These are phyloP conservation scores for Shinisaurus crocodilurus DNA, from an alignment of 2,113 vertebrate genomes.

Conservation along the genomic window DNA sequence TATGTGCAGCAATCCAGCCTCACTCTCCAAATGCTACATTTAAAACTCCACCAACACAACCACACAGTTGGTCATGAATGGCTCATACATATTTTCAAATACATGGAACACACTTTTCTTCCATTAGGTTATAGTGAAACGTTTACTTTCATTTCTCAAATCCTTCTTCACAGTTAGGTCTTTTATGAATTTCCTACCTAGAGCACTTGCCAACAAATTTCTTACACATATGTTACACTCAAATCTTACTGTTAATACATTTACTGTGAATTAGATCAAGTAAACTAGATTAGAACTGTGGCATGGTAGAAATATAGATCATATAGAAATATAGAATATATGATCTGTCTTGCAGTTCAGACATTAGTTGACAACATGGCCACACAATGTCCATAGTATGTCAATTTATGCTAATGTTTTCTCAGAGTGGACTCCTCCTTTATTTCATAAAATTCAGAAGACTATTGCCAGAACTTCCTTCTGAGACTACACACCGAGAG, in stretches of 20 bases:
- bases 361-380: neutral
- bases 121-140: neutral
- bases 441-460: conserved; percentile 40
- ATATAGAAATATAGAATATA: neutral
- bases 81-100: neutral
- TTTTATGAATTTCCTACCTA: neutral
- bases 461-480: neutral
- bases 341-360: neutral
- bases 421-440: conserved; percentile 21
- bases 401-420: neutral
- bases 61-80: neutral
- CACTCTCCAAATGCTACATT: neutral
- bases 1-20: neutral
- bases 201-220: neutral
- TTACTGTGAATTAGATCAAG: neutral
- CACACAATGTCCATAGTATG: neutral
- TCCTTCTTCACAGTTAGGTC: neutral
- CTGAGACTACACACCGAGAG: neutral
- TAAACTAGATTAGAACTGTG: neutral
- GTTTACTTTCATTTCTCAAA: neutral
- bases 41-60: neutral
- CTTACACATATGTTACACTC: neutral
- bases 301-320: neutral
- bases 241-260: neutral
- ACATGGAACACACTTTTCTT: neutral